These are phyloP conservation scores for Aphis gossypii DNA, from an alignment of 1,140 invertebrate genomes.

Conservation along the genomic window DNA sequence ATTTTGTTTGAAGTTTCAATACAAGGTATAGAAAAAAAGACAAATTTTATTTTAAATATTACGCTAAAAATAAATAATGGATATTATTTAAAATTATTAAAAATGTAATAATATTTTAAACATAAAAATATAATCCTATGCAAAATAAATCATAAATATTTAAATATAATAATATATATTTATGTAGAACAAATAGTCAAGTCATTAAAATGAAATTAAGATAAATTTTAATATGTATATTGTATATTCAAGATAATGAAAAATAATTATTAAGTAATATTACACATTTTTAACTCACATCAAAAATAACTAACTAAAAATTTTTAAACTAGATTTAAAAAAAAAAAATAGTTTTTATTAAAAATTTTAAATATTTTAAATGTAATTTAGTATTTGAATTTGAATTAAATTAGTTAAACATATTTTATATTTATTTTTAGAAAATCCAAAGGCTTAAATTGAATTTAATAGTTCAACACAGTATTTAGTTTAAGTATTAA, in stretches of 20 bases:
- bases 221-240: too few species aligned
- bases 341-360: neutral
- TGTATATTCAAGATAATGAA: neutral
- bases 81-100: neutral
- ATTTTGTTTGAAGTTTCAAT: neutral
- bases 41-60: neutral
- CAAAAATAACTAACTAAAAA: neutral
- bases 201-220: too few species aligned
- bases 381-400: neutral
- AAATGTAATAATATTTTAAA: neutral
- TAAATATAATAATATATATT: neutral
- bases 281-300: neutral
- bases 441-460: neutral
- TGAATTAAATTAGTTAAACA: neutral
- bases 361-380: neutral
- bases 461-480: neutral
- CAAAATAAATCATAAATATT: neutral
- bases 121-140: neutral
- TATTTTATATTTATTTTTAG: neutral
- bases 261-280: neutral
- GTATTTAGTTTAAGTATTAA: neutral
- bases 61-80: neutral
- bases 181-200: neutral
- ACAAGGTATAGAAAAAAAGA: neutral
- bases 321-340: too few species aligned